phyloP scores from a whole-genome alignment of 2,888 invertebrate genomes.

The Linhomoeus sp. region DNA sequence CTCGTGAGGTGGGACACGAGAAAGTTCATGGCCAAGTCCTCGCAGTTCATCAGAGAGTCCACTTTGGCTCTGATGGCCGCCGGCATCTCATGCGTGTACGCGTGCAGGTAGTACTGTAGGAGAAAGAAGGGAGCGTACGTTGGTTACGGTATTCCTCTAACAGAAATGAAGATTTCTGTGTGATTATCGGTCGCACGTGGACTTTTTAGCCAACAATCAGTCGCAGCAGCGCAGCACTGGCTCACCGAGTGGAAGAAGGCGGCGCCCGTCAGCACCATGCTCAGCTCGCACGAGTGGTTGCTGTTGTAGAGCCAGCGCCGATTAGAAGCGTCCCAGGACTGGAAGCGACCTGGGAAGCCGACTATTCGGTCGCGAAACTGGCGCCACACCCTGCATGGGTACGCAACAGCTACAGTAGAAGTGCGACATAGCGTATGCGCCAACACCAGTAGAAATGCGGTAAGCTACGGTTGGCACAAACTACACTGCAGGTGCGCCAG shows the following conservation, averaged over 20 bases:
- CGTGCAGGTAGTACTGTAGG: slow-evolving; percentile 69
- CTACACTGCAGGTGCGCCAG: no score
- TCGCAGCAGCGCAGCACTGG: no score
- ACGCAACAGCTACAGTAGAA: not conserved
- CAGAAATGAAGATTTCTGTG: not conserved
- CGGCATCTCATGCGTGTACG: slow-evolving; percentile 79
- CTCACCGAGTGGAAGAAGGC: slow-evolving; percentile 56
- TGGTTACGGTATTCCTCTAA: no score
- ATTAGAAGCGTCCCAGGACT: slow-evolving; percentile 61
- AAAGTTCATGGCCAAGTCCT: slow-evolving; percentile 99
- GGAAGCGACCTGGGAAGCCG: slow-evolving; percentile 88
- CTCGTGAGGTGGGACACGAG: slow-evolving; percentile 85
- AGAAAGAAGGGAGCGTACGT: no score
- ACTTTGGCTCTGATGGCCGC: slow-evolving; percentile 84
- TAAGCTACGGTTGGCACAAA: no score
- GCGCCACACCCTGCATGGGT: slow-evolving; percentile 72
- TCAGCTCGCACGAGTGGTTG: slow-evolving; percentile 93
- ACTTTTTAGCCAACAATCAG: not conserved
- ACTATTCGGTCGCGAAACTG: slow-evolving; percentile 87
- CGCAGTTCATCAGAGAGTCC: slow-evolving; percentile 96
- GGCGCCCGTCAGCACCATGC: slow-evolving; percentile 80
- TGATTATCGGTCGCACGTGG: not conserved
- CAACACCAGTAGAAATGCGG: no score
- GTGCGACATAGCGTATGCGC: no score
- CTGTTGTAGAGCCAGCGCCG: slow-evolving; percentile 79